Base-by-base conservation (phyloP, 2,797 vertebrate species). In the Epinephelus awoara region DNA sequence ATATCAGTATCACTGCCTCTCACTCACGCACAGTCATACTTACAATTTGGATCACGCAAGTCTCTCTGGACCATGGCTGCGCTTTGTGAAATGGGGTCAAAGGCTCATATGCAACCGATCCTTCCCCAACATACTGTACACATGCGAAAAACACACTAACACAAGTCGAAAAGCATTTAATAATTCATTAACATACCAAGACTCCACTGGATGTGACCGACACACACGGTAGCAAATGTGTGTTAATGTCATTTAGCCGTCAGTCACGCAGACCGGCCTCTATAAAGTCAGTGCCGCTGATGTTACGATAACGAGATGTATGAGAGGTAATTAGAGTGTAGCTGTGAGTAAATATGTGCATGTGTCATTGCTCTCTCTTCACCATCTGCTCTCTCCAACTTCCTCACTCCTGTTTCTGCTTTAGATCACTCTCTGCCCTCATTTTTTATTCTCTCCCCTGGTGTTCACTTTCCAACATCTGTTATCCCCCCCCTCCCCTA, bases 401-500 rank as follows among this genome's bases (percentile, higher is more conserved):
- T 80, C 66, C 64, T 61, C 50, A 56, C 59, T 75, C 51, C 13
- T 44, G 23, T 63, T 82, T 86, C 72, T 83, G 79, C 76, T 83
- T 72, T 64, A 70, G 47, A 85, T 89, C 64, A 46, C 67, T 80
- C 69, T 72, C 57, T 82, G 73, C 23, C 67, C 80, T 84, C 75
- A 4, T 87, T 89, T 83, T 74, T 86, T 79, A 78, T 75, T 73
- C 72, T 52, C 55, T 23, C n/a, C 40, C 76, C 55, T 23, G 14
- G 72, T 67, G 75, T 85, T 83, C 44, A 2, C 81, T 73, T 77
- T 88, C 84, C 76, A 89, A 90, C 88, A 90, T 92, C 87, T 90
- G 84, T 79, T 85, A 25, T 21, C 51, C 67, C 55, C 55, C 63
- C 64, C 55, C 54, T 27, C 40, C 54, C 55, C 61, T 7, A 18